Conservation (phyloP, 2,888 invertebrate species). For the Tenthredo amoena region DNA sequence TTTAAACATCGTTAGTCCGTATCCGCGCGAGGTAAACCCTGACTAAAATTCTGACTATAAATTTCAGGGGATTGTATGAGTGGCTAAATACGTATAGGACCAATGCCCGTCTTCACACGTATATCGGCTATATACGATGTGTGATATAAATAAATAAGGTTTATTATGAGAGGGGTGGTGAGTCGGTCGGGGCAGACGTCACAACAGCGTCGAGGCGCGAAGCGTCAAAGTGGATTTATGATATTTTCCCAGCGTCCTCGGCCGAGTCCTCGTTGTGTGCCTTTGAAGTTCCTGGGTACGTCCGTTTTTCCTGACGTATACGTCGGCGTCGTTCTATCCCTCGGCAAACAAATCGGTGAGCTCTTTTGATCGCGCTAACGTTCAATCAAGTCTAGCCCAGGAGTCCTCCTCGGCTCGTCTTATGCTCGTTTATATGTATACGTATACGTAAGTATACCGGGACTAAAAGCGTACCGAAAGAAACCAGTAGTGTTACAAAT, state of each 20-base stretch:
- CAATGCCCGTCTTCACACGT: not conserved
- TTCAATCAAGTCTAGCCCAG: conserved; percentile 44
- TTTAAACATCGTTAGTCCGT: not conserved
- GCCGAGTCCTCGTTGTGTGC: conserved; percentile 53
- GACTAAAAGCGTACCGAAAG: conserved; percentile 13
- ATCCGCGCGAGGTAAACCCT: not conserved
- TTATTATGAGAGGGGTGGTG: conserved; percentile 69
- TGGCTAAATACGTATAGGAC: not conserved
- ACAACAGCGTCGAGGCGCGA: conserved; percentile 72
- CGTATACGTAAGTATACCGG: not conserved
- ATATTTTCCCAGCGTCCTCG: conserved; percentile 73
- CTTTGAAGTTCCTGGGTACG: conserved; percentile 45
- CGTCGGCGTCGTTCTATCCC: conserved; percentile 19
- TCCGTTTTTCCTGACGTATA: conserved; percentile 22
- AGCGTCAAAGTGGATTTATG: conserved; percentile 76
- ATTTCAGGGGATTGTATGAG: not conserved
- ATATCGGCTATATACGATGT: conserved; percentile 24
- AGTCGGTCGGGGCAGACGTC: conserved; percentile 59
- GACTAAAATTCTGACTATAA: not conserved
- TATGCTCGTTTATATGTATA: not conserved
- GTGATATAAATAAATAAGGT: conserved; percentile 73
- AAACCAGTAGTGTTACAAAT: not conserved
- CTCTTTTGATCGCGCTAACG: conserved; percentile 66
- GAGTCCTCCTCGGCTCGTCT: not conserved
- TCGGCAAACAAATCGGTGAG: conserved; percentile 71